Evolutionary conservation across 2,797 vertebrate genomes (phyloP).

Genomic region (Falco biarmicus): DNA sequence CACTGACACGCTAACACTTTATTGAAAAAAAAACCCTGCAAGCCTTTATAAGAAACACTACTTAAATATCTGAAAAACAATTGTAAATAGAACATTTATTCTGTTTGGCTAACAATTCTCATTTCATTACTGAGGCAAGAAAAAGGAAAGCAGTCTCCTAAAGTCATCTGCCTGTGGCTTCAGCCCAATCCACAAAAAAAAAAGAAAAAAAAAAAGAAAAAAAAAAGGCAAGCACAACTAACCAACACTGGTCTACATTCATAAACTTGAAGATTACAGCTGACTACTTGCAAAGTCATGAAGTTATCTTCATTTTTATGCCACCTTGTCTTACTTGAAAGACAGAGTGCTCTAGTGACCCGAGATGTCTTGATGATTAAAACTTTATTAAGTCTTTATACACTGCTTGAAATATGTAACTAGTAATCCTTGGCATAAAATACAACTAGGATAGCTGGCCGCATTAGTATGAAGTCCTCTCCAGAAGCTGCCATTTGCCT

Average conservation of each 20-base stretch:
- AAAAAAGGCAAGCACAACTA: neutral
- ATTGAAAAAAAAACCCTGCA: neutral
- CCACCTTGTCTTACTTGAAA: neutral
- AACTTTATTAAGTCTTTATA: neutral
- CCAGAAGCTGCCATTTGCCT: neutral
- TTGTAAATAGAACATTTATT: neutral
- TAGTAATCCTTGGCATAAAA: neutral
- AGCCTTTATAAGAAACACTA: neutral
- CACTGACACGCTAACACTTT: neutral
- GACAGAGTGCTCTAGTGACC: neutral
- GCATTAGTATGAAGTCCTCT: neutral
- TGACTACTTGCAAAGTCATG: neutral
- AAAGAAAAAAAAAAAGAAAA: too few species aligned
- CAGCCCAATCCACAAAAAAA: neutral
- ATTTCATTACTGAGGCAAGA: neutral
- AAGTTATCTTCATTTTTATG: neutral
- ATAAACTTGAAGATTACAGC: neutral
- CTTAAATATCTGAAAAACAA: neutral
- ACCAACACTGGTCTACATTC: neutral
- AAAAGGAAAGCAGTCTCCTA: neutral
- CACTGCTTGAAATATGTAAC: neutral
- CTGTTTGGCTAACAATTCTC: neutral
- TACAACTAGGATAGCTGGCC: neutral
- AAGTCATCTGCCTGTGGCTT: neutral
- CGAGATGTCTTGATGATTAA: neutral